Evolutionary conservation across 2,888 invertebrate genomes (phyloP), one percentile per base, ranked within the genome.

Genomic region (Margaritifera margaritifera): DNA sequence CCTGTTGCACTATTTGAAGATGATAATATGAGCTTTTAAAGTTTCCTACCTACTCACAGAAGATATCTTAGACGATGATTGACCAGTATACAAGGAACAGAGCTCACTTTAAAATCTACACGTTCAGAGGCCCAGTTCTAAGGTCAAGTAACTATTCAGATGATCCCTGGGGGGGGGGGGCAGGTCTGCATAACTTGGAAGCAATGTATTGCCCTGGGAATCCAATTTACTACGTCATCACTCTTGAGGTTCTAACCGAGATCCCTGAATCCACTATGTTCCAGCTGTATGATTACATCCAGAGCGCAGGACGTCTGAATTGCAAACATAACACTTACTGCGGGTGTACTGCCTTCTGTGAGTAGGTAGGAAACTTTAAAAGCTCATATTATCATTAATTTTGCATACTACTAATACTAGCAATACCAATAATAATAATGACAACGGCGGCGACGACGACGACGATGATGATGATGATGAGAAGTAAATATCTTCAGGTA

Each of bases 131-230:
- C 4, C 80, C 82, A 0, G 65, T 81, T 11, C 79, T 73, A 55
- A 70, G 56, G 24, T 80, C 80, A n/a, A 67, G 63, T 24, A 84
- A 84, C 66, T 84, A 77, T 64, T 77, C 81, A 6, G 69, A 78
- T 6, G 71, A 79, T 27, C 65, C 69, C 20, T 86, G 86, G 86
- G 75, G n/a, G n/a, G n/a, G n/a, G n/a, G n/a, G 71, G 11, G 67
- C 71, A 8, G 71, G 64, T 0, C 66, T 84, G 20, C 78, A 77
- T 18, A 79, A 85, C 56, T 71, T 86, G 63, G 85, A 84, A 6
- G 80, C 84, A 0, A 67, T 87, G 54, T 84, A 87, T 69, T 72
- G 82, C 53, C 63, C 76, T 4, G 87, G 86, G 0, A 85, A 86
- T 64, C 87, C 86, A 0, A 62, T 86, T 1, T 80, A 79, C 63